A percentile compares a stretch with the other conserved stretches of the same genome.
Conservation (phyloP, 2,797 vertebrate genomes). For the Sarcophilus harrisii region DNA sequence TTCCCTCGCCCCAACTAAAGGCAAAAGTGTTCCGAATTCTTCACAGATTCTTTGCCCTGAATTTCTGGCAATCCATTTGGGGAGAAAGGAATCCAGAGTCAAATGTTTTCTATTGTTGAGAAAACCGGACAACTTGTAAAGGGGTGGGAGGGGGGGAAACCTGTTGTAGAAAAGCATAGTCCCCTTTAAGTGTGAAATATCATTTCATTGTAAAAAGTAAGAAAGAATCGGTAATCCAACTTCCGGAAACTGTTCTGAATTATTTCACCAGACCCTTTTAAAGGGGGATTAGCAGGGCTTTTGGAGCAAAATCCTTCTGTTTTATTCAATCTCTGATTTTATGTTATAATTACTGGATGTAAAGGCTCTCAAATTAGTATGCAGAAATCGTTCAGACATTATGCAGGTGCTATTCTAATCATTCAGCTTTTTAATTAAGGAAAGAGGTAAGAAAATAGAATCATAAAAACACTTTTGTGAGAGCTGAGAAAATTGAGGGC, state of each 20-base stretch:
- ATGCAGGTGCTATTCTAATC: constrained; percentile 94
- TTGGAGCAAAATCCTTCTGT: constrained; percentile 91
- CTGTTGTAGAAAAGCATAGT: constrained; percentile 87
- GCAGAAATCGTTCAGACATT: constrained; percentile 86
- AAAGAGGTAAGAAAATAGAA: constrained; percentile 89
- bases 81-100: constrained; percentile 64
- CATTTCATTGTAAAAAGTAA: constrained; percentile 97
- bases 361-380: constrained; percentile 93
- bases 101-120: constrained; percentile 75
- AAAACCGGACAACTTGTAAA: constrained; percentile 75
- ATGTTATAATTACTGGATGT: constrained; percentile 97
- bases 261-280: constrained; percentile 99
- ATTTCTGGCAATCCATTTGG: constrained; percentile 48
- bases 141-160: constrained; percentile 69
- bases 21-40: constrained; percentile 13
- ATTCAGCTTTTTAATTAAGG: constrained; percentile 91
- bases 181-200: constrained; percentile 97
- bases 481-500: constrained; percentile 86
- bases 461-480: constrained; percentile 90
- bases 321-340: constrained; percentile 93
- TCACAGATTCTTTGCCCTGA: not conserved
- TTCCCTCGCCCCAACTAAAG: constrained; percentile 55
- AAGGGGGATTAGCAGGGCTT: constrained; percentile 97
- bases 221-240: constrained; percentile 96
- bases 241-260: constrained; percentile 99